Evolutionary conservation across 1,140 invertebrate genomes (phyloP).

Genomic region (Megathymus violae): DNA sequence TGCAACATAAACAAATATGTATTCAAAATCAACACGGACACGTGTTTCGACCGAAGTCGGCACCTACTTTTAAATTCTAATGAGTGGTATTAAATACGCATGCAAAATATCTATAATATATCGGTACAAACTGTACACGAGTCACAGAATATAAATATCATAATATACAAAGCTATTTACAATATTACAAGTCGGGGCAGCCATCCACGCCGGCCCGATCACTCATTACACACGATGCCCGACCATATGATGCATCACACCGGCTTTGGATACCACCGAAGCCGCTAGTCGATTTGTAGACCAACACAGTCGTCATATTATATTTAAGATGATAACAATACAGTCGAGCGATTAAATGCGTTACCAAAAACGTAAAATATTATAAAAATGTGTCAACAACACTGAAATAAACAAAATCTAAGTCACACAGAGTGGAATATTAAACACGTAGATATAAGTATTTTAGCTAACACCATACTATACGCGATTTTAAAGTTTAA

Average conservation of each 20-base stretch:
- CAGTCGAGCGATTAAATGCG: too few relatives aligned
- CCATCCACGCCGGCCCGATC: slow-evolving; percentile 5
- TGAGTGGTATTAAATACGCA: slow-evolving; percentile 44
- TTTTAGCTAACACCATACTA: too few relatives aligned
- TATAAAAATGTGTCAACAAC: too few relatives aligned
- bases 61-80: slow-evolving; percentile 41
- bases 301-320: too few relatives aligned
- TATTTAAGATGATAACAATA: too few relatives aligned
- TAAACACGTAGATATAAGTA: too few relatives aligned
- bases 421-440: too few relatives aligned
- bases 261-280: too few relatives aligned
- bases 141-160: slow-evolving; percentile 48
- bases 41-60: slow-evolving; percentile 33
- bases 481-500: too few relatives aligned
- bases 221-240: slow-evolving; percentile 1
- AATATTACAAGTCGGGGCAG: slow-evolving; percentile 38
- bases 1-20: slow-evolving; percentile 66
- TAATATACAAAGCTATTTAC: slow-evolving; percentile 65
- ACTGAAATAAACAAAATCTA: too few relatives aligned
- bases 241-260: background rate
- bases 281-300: too few relatives aligned
- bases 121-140: slow-evolving; percentile 58
- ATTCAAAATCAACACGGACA: slow-evolving; percentile 47
- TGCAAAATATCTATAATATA: slow-evolving; percentile 50
- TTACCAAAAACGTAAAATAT: too few relatives aligned